Evolutionary conservation across 37 sponge, comb jelly and placozoan genomes (phyloP), one percentile per base, ranked within the genome.

Genomic region (Chondrilla cf. caribensis): DNA sequence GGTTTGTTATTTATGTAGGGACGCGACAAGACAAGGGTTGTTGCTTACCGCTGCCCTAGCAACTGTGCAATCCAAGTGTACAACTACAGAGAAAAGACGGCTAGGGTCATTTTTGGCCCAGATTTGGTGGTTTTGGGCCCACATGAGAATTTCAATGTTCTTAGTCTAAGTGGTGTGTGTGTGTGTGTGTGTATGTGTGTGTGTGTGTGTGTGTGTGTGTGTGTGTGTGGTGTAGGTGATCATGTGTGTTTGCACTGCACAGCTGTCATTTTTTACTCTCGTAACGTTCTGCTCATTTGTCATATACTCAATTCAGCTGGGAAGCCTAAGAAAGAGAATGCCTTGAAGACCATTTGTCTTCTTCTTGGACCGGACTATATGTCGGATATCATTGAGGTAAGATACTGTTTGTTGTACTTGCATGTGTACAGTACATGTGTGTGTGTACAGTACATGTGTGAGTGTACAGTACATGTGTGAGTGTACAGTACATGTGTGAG

Each of bases 311-410:
- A n/a, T n/a, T 8, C 44, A 92, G 93, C 93, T 87, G 97, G 97
- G 39, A 93, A 97, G 72, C 97, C 97, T 22, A 97, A 97, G 88
- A 86, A 87, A 71, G 82, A 81, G 77, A 85, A 86, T 37, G 94
- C 94, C 1, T 88, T 97, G 40, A 86, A 85, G 40, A 88, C 94
- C 35, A 77, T 93, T 36, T 91, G 89, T 24, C 84, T 97, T 26
- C 86, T 94, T 84, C 88, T 97, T 2, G 97, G 97, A 24, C 97
- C 94, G 6, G 97, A 97, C 75, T 97, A 82, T 68, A 97, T 94
- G 38, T 88, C 94, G 0, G 97, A 97, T 70, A 80, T 89, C 39
- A 82, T 97, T 44, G 77, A 71, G 33, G 95, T 89, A 44, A n/a
- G 67, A 59, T 7, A 22, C 6, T 47, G 11, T 47, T 47, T 11